Evolutionary conservation across 2,113 vertebrate genomes (phyloP), one percentile per base, ranked within the genome.

Genomic region (Piprites chloris): DNA sequence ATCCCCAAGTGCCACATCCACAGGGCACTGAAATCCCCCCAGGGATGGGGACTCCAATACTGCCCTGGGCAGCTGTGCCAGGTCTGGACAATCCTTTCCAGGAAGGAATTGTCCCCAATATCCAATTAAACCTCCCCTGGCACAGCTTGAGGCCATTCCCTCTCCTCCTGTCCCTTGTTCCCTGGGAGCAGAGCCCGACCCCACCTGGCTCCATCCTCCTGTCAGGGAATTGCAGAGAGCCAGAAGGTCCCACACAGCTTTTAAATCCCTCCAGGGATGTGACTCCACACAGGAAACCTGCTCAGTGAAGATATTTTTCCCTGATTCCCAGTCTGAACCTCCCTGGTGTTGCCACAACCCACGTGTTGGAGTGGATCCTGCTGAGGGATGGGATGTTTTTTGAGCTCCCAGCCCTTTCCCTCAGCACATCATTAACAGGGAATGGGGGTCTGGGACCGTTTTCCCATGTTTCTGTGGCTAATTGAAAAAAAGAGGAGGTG

Each of bases 261-360:
- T 22, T 4, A 28, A 42, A 89, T 42, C 46, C 87, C 42, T 41
- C 6, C 30, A 14, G 32, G 30, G 5, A 3, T 2, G 3, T 5
- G 23, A 9, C 32, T 37, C 37, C 11, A 33, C 19, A n/a, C 5
- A 16, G 39, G 69, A 56, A 49, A 44, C 75, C 67, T 65, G 21
- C 23, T 39, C 21, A 8, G 28, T 8, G 33, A 32, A 67, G 53
- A 17, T 27, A 3, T 61, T 77, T 75, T 44, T 49, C 52, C 9
- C 8, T 8, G 3, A 37, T 77, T 39, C 3, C 32, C 39, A 7
- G 0, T 2, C 1, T 4, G 3, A 47, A 32, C 3, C n/a, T 73
- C 3, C 0, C 18, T 55, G 53, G 56, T 18, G 1, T 9, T n/a
- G 52, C 33, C 42, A 27, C 49, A 55, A 23, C 75, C 75, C 53